These are phyloP conservation scores for Pholis gunnellus DNA, from an alignment of 2,113 vertebrate genomes.

Conservation along the genomic window DNA sequence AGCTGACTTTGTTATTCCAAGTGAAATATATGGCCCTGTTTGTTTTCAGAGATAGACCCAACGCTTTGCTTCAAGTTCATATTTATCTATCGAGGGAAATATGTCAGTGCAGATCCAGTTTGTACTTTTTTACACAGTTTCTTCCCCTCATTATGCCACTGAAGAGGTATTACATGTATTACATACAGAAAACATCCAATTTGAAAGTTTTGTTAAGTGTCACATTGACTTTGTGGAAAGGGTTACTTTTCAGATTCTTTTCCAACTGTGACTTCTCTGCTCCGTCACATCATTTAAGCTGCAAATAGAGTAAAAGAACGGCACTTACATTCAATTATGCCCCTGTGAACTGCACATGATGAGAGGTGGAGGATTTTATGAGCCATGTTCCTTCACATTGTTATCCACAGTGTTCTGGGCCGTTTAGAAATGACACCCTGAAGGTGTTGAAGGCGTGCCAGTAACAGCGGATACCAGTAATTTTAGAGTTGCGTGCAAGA, in stretches of 20 bases:
- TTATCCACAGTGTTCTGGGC: slow-evolving; percentile 13
- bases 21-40: slow-evolving; percentile 83
- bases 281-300: background rate
- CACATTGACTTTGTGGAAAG: background rate
- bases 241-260: background rate
- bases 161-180: slow-evolving; percentile 17
- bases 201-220: background rate
- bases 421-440: slow-evolving; percentile 58
- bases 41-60: slow-evolving; percentile 83
- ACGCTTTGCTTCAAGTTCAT: slow-evolving; percentile 82
- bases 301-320: slow-evolving; percentile 2
- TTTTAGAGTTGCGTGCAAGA: slow-evolving; percentile 74
- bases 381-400: slow-evolving; percentile 8
- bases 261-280: background rate
- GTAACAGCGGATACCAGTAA: slow-evolving; percentile 47
- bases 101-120: slow-evolving; percentile 76
- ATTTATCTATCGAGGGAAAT: slow-evolving; percentile 87
- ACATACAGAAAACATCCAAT: background rate
- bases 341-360: slow-evolving; percentile 43
- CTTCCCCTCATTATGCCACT: slow-evolving; percentile 41
- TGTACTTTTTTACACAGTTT: slow-evolving; percentile 52
- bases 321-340: slow-evolving; percentile 32
- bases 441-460: slow-evolving; percentile 61
- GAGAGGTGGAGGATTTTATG: slow-evolving; percentile 50
- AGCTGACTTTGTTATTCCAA: slow-evolving; percentile 86